Percentiles rank a stretch among this genome's conserved stretches.
phyloP scores from a whole-genome alignment of 1,140 invertebrate genomes.

The Lerema accius region DNA sequence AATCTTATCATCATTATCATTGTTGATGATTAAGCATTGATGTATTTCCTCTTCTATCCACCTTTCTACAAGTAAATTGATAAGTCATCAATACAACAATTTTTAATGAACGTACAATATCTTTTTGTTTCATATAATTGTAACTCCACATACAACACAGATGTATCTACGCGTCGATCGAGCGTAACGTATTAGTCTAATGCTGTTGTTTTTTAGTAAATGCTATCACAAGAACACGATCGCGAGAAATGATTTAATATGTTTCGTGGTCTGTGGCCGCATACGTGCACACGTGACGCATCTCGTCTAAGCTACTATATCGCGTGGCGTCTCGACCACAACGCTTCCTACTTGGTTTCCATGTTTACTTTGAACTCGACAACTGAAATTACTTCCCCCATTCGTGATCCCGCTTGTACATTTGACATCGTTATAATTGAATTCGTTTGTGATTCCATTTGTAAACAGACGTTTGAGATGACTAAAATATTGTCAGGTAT shows the following conservation, averaged over 20 bases:
- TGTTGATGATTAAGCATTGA: slow-evolving; percentile 8
- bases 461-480: neutral
- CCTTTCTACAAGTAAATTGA: no score
- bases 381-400: slow-evolving; percentile 14
- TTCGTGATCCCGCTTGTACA: neutral
- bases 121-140: no score
- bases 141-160: no score
- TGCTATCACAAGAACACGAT: slow-evolving; percentile 12
- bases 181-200: neutral
- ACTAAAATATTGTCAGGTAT: neutral
- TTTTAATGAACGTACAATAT: no score
- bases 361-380: slow-evolving; percentile 16
- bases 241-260: slow-evolving; percentile 27
- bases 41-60: neutral
- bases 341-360: slow-evolving; percentile 36
- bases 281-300: slow-evolving; percentile 20
- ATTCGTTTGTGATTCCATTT: neutral
- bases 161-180: neutral
- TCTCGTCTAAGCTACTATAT: slow-evolving; percentile 30
- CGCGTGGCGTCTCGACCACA: slow-evolving; percentile 37
- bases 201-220: slow-evolving; percentile 11
- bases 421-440: neutral
- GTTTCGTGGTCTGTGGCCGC: slow-evolving; percentile 23
- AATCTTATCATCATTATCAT: slow-evolving; percentile 22
- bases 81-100: no score